These are phyloP conservation scores for Sebastes iracundus DNA, from an alignment of 2,797 vertebrate species.

Conservation along the genomic window DNA sequence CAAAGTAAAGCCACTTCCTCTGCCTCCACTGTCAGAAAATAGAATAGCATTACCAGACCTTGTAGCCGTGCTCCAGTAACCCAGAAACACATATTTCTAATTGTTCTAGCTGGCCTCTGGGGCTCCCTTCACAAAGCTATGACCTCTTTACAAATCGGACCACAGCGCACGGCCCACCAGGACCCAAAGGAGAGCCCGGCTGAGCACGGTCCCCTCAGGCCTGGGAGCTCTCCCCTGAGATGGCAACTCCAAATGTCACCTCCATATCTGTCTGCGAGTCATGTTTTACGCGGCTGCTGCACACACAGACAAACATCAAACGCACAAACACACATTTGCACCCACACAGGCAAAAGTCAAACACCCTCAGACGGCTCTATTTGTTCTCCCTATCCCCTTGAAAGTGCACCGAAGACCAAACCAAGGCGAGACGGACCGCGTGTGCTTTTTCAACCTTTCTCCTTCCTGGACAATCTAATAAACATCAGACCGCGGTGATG, in stretches of 20 bases:
- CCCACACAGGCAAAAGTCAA: slow-evolving; percentile 55
- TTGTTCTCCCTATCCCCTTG: slow-evolving; percentile 67
- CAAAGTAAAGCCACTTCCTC: slow-evolving; percentile 44
- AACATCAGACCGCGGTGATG: slow-evolving; percentile 66
- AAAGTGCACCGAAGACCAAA: slow-evolving; percentile 65
- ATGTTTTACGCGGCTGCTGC: slow-evolving; percentile 29
- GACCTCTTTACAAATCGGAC: slow-evolving; percentile 74
- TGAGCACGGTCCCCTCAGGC: slow-evolving; percentile 55
- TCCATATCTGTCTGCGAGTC: slow-evolving; percentile 37
- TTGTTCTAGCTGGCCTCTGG: slow-evolving; percentile 73
- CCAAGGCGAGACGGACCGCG: slow-evolving; percentile 51
- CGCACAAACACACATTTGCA: slow-evolving; percentile 22
- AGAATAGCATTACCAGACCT: slow-evolving; percentile 46
- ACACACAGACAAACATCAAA: slow-evolving; percentile 38
- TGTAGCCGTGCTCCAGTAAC: slow-evolving; percentile 73
- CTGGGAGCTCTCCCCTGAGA: slow-evolving; percentile 45
- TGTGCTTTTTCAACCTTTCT: slow-evolving; percentile 74
- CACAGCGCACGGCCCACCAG: slow-evolving; percentile 38
- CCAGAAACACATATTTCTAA: slow-evolving; percentile 82
- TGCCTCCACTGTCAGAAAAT: slow-evolving; percentile 40
- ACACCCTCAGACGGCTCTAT: slow-evolving; percentile 69
- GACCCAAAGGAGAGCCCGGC: slow-evolving; percentile 53
- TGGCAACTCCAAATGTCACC: slow-evolving; percentile 60
- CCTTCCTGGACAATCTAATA: slow-evolving; percentile 78
- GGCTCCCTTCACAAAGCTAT: slow-evolving; percentile 60